Evolutionary conservation across 1,140 invertebrate species (phyloP), one percentile per base, ranked within the genome.

Genomic region (Saccostrea glomerata): DNA sequence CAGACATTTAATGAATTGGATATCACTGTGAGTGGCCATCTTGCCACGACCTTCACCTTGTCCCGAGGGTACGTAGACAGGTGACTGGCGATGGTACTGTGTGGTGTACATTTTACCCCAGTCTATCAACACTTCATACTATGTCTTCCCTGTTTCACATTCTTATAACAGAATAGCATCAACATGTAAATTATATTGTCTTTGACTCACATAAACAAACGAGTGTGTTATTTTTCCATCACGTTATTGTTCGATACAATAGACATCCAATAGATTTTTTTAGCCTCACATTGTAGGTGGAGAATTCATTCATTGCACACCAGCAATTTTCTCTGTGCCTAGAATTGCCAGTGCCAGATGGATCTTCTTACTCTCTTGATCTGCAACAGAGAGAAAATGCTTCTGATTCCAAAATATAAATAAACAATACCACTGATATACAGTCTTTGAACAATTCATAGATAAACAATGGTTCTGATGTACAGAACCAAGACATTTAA

Each of bases 1-100:
- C 9, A 93, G 82, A 85, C 91, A 91, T 12, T 85, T 86, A 47
- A 92, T 90, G 82, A 93, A 93, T 11, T 89, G 87, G 36, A 89
- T 83, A 85, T 90, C 91, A 86, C 90, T 90, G 87, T 89, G 58
- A 54, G 82, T 15, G 40, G n/a, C 23, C 82, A 84, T 84, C 82
- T 84, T 84, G 7, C 40, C 82, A 23, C 82, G 40, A 20, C 40
- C 82, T 56, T 84, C 82, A 55, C 47, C 55, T 55, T 84, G 82
- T 9, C 17, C 20, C 13, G 47, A 55, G 82, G 40, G 82, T 20
- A 54, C 12, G 40, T 20, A 84, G 40, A 20, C 55, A 36, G 17
- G 36, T 13, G 70, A 73, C 40, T 84, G 82, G 12, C 23, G 40
- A 55, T 84, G 82, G 40, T 84, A 84, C 47, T 55, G 82, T 55